Evolutionary conservation across 2,113 vertebrate genomes (phyloP).

Genomic region (Xyliphius kryptos): DNA sequence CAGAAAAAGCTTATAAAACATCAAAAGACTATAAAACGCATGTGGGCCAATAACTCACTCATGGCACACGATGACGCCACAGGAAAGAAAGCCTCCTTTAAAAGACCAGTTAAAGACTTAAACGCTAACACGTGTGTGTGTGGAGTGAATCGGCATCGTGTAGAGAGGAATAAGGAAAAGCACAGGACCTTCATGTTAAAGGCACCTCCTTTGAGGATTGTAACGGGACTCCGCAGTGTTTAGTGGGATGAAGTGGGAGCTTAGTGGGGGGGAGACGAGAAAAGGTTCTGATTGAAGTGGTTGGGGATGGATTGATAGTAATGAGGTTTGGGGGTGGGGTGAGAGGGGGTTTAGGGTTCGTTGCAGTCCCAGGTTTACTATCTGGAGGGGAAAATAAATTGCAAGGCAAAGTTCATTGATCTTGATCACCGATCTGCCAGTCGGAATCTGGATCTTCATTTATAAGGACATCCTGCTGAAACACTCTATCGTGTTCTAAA

Average conservation of each 20-base stretch:
- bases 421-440: too few species aligned
- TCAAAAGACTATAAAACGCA: constrained; percentile 18
- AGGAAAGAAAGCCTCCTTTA: constrained; percentile 20
- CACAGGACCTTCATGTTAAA: not conserved
- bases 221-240: not conserved
- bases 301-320: constrained; percentile 7
- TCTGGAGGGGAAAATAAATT: not conserved
- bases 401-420: constrained; percentile 12
- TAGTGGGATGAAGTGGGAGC: not conserved
- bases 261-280: not conserved
- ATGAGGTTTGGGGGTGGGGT: not conserved
- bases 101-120: constrained; percentile 10
- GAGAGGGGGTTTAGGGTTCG: not conserved
- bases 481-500: too few species aligned
- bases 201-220: constrained; percentile 8
- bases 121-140: constrained; percentile 21
- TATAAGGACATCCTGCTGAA: too few species aligned
- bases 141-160: not conserved
- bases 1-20: too few species aligned
- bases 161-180: not conserved
- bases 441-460: too few species aligned
- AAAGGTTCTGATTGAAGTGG: constrained; percentile 16
- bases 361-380: constrained; percentile 12
- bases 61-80: constrained; percentile 29
- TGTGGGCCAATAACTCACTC: constrained; percentile 20